These are phyloP conservation scores for Macrosiphum euphorbiae DNA, from an alignment of 2,888 invertebrate genomes.

Conservation along the genomic window DNA sequence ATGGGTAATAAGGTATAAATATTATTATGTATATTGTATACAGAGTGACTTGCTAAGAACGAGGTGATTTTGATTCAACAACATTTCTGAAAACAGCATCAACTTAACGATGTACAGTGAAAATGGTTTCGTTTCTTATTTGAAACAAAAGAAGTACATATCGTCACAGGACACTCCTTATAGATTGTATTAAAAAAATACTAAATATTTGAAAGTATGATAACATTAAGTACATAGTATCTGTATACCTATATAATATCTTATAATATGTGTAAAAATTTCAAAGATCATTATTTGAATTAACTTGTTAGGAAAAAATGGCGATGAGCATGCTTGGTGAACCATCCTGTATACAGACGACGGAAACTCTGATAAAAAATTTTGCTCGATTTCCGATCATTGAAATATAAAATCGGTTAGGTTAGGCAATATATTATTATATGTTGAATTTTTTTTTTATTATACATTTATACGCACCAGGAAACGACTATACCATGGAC, in stretches of 20 bases:
- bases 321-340: not conserved
- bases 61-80: not conserved
- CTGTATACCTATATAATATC: no score
- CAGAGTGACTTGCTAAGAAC: not conserved
- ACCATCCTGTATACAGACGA: not conserved
- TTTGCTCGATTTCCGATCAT: not conserved
- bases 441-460: not conserved
- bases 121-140: not conserved
- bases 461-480: not conserved
- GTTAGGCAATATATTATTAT: not conserved
- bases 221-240: not conserved
- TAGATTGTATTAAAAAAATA: not conserved
- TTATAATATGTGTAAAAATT: not conserved
- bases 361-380: not conserved
- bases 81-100: not conserved
- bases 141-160: not conserved
- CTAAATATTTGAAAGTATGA: not conserved
- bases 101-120: not conserved
- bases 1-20: not conserved
- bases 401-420: not conserved
- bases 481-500: not conserved
- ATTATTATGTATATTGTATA: not conserved
- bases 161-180: not conserved
- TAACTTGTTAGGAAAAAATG: not conserved
- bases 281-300: not conserved